Evolutionary conservation across 35 echinoderm and acorn worm genomes (phyloP), one percentile per base, ranked within the genome.

Genomic region (Ophioderma brevispina): DNA sequence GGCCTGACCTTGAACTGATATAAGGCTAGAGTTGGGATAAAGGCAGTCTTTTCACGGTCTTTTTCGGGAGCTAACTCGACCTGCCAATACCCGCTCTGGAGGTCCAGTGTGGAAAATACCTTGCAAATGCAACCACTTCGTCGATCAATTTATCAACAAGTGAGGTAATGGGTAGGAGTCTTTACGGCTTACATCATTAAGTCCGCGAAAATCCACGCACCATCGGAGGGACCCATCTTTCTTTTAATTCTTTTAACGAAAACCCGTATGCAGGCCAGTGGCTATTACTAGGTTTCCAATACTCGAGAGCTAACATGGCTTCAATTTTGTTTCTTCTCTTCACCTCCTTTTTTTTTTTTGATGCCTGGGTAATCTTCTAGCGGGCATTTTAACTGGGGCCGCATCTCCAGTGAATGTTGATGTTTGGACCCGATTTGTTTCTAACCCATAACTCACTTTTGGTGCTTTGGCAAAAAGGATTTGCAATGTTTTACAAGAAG

Each of bases 1-100:
- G 92, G 82, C 92, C 86, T 94, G 56, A 94, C 83, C 30, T 55
- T 13, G 10, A 78, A 94, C n/a, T 79, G 79, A 37, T 81, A 91
- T 13, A 94, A 38, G 0, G 82, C 93, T 3, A 38, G 36, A 32
- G 50, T 43, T 8, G 77, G 80, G 1, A 88, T 41, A 80, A 95
- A 92, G 41, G 89, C 84, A 14, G 94, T 87, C 39, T 92, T 92
- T 31, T 92, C 28, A 76, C 64, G 87, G 33, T 79, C 84, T 37
- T n/a, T n/a, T n/a, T 87, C 75, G 13, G 78, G 33, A 32, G n/a
- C 81, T 19, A 89, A 34, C 28, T 32, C 35, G 14, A 89, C 86
- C 37, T 94, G 78, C 75, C 80, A 90, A 35, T 94, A 94, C 14
- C 92, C 92, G 11, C 76, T 82, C 25, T 82, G 64, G 18, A 94